Evolutionary conservation across 2,113 vertebrate genomes (phyloP).

Genomic region (Psettodes erumei): DNA sequence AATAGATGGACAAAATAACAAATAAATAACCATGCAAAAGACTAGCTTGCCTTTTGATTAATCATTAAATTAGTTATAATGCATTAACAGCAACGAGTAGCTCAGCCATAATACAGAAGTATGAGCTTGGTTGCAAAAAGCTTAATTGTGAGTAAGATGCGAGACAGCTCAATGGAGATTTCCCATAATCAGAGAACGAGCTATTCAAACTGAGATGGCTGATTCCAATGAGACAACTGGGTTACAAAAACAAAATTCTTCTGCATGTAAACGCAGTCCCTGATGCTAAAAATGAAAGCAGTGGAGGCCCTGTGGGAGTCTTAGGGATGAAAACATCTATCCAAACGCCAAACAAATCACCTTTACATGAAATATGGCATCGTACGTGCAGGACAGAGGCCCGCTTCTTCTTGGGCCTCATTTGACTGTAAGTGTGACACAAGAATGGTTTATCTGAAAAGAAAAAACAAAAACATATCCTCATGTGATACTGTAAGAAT

Average conservation of each 20-base stretch:
- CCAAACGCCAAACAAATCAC: constrained; percentile 27
- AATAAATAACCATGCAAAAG: not conserved
- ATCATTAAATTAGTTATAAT: constrained; percentile 4
- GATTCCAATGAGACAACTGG: constrained; percentile 39
- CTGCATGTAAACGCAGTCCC: constrained; percentile 11
- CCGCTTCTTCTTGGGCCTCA: not conserved
- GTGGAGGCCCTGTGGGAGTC: constrained; percentile 17
- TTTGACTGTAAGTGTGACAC: constrained; percentile 4
- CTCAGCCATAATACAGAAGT: not conserved
- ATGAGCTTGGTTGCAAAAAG: not conserved
- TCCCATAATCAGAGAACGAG: constrained; percentile 28
- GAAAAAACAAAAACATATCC: not conserved
- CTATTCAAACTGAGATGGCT: constrained; percentile 40
- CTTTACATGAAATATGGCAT: constrained; percentile 7
- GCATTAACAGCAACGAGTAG: not conserved
- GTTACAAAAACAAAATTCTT: constrained; percentile 53
- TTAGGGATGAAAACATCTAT: constrained; percentile 11
- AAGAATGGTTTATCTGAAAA: not conserved
- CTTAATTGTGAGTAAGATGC: constrained; percentile 6
- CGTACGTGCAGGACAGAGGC: not conserved
- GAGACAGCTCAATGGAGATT: constrained; percentile 23
- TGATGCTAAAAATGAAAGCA: constrained; percentile 36
- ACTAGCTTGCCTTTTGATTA: not conserved
- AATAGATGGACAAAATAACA: not conserved
- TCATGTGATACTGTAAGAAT: not conserved